Evolutionary conservation across 64 coral and sea anemone genomes (phyloP).

Genomic region (Platygyra sinensis): DNA sequence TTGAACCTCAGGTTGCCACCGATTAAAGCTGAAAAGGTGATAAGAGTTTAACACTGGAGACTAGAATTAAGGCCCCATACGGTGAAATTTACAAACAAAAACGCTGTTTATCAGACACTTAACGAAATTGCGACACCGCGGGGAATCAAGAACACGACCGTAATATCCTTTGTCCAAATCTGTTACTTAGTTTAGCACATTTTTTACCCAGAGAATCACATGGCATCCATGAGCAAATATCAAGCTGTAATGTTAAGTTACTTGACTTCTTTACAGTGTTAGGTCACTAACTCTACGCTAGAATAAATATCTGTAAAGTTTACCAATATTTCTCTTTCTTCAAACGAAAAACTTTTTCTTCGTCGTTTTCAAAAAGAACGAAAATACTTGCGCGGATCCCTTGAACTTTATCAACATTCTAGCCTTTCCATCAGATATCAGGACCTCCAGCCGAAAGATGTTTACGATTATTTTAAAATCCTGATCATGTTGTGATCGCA

Average conservation of each 20-base stretch:
- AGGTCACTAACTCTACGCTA: not conserved
- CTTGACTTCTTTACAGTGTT: too few species aligned
- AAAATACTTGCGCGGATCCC: too few species aligned
- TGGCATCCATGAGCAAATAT: not conserved
- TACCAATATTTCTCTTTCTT: not conserved
- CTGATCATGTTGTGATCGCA: not conserved
- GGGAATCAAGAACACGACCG: not conserved
- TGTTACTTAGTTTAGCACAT: conserved; percentile 23
- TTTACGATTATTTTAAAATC: not conserved
- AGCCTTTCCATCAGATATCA: not conserved
- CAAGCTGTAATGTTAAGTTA: too few species aligned
- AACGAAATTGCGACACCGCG: not conserved
- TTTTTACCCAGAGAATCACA: not conserved
- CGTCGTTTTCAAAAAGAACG: not conserved
- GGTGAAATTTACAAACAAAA: not conserved
- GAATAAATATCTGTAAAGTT: not conserved
- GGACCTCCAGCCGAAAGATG: not conserved
- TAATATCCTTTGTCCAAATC: not conserved
- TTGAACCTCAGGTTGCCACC: too few species aligned
- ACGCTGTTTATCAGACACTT: not conserved
- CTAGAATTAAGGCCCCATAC: not conserved
- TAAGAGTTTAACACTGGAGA: not conserved
- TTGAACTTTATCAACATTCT: not conserved
- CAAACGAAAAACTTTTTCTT: not conserved
- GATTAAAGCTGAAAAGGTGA: not conserved